These are phyloP conservation scores for Oscheius onirici DNA, from an alignment of 2,888 invertebrate species.

Conservation along the genomic window DNA sequence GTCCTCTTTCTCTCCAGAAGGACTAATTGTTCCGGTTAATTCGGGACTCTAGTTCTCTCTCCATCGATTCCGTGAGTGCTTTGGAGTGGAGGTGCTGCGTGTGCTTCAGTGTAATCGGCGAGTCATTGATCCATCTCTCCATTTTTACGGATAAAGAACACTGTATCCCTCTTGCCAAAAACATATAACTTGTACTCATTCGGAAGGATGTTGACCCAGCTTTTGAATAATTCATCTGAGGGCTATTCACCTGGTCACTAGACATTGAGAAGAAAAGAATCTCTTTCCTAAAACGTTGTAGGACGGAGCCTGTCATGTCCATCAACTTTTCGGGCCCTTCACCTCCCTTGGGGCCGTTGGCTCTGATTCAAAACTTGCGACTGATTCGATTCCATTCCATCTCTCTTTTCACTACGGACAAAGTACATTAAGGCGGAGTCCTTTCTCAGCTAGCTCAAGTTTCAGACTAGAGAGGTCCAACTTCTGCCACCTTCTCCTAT, in stretches of 20 bases:
- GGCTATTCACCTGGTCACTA: not conserved
- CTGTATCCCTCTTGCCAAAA: not conserved
- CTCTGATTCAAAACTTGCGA: constrained; percentile 23
- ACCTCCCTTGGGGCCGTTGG: constrained; percentile 14
- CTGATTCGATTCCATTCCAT: constrained; percentile 10
- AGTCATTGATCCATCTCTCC: constrained; percentile 28
- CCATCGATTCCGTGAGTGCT: constrained; percentile 27
- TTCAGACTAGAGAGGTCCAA: not conserved
- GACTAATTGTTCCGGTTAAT: constrained; percentile 19
- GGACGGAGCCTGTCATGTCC: constrained; percentile 19
- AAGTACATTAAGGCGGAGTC: too few species aligned
- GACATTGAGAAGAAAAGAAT: not conserved
- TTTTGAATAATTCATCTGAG: not conserved
- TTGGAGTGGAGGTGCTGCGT: constrained; percentile 8
- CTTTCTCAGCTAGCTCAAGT: not conserved
- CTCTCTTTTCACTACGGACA: not conserved
- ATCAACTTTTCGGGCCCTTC: constrained; percentile 21
- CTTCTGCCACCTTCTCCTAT: too few species aligned
- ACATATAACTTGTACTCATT: not conserved
- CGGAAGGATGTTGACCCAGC: not conserved
- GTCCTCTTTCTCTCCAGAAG: not conserved
- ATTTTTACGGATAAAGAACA: constrained; percentile 4
- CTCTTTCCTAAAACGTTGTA: constrained; percentile 1
- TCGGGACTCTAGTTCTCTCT: not conserved
- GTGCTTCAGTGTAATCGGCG: constrained; percentile 28